Evolutionary conservation across 2,888 invertebrate genomes (phyloP).

Genomic region (Phortica magna): DNA sequence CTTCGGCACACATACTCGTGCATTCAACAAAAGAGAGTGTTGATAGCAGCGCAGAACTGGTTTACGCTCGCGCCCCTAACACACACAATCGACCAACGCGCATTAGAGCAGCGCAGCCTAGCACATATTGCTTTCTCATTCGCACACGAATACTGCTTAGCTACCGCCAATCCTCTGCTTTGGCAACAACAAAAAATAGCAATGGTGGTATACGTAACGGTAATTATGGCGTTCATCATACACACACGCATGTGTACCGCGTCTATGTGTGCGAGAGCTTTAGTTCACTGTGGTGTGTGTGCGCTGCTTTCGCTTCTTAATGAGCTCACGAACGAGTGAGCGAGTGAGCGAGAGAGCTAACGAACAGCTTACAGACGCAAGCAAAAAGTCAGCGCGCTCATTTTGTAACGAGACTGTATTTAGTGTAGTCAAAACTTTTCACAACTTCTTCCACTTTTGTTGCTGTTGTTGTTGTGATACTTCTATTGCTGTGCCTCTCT

Average conservation of each 20-base stretch:
- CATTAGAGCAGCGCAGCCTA: neutral
- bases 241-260: conserved; percentile 46
- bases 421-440: conserved; percentile 70
- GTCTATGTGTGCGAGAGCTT: conserved; percentile 49
- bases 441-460: conserved; percentile 49
- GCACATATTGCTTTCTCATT: conserved; percentile 43
- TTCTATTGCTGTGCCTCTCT: conserved; percentile 1
- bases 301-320: conserved; percentile 16
- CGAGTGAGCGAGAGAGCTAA: conserved; percentile 38
- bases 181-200: conserved; percentile 65
- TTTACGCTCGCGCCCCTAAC: conserved; percentile 3
- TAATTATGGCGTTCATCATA: conserved; percentile 78
- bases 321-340: conserved; percentile 36
- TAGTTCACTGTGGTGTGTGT: neutral
- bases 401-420: conserved; percentile 76
- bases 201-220: conserved; percentile 77
- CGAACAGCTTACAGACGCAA: conserved; percentile 33
- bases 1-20: neutral
- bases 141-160: conserved; percentile 32
- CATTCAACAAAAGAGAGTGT: neutral
- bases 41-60: neutral
- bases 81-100: conserved; percentile 10
- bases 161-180: conserved; percentile 65
- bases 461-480: conserved; percentile 4
- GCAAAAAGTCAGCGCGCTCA: conserved; percentile 58